These are phyloP conservation scores for Cephalopterus ornatus DNA, from an alignment of 2,113 vertebrate species.

Conservation along the genomic window DNA sequence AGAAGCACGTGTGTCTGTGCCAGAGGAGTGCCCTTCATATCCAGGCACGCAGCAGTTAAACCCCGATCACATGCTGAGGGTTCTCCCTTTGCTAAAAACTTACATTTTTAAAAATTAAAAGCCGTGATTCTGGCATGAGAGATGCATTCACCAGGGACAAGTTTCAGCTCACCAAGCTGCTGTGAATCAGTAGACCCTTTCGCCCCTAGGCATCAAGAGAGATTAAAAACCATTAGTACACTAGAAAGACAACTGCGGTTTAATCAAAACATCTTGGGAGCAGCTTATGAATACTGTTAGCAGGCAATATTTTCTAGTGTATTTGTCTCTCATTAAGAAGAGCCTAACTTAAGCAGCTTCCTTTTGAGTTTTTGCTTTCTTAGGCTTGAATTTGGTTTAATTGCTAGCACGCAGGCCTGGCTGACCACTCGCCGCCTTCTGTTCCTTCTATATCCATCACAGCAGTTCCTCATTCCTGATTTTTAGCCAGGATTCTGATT, in stretches of 20 bases:
- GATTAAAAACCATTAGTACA: constrained; percentile 62
- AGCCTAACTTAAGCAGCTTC: constrained; percentile 52
- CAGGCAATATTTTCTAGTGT: constrained; percentile 42
- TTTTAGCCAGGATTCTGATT: neutral
- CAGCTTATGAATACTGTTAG: constrained; percentile 61
- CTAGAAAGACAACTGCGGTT: constrained; percentile 46
- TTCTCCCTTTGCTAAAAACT: constrained; percentile 53
- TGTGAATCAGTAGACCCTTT: constrained; percentile 44
- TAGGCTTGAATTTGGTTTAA: neutral
- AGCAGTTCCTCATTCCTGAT: neutral
- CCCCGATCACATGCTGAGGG: neutral
- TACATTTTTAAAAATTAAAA: constrained; percentile 61
- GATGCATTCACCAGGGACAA: constrained; percentile 15
- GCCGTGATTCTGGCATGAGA: constrained; percentile 14
- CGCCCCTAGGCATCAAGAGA: constrained; percentile 39
- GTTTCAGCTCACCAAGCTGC: constrained; percentile 41
- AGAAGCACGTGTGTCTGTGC: neutral
- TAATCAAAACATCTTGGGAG: constrained; percentile 64
- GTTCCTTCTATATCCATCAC: neutral
- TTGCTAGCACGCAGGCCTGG: neutral
- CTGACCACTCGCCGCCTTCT: neutral
- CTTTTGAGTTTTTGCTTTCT: constrained; percentile 16
- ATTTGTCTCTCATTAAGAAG: constrained; percentile 51
- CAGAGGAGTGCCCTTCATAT: neutral
- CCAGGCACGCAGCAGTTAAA: neutral